Evolutionary conservation across 1,140 invertebrate species (phyloP), one percentile per base, ranked within the genome.

Genomic region (Prorops nasuta): DNA sequence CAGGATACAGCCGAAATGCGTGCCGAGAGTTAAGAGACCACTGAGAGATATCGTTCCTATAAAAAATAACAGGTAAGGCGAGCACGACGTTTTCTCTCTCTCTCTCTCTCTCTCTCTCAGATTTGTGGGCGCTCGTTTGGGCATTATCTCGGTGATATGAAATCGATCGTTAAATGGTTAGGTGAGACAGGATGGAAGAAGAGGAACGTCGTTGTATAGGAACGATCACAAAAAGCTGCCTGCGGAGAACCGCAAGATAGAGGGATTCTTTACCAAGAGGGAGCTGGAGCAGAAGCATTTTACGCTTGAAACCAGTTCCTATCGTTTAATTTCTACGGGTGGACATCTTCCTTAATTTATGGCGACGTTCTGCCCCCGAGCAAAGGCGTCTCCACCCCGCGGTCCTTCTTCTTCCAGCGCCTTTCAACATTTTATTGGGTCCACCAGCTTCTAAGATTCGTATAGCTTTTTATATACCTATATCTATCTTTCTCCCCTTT

Each of bases 271-370:
- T n/a, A n/a, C n/a, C n/a, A n/a, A 10, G 24, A 28, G 24, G 24
- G 4, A 37, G 18, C 51, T 21, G 53, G 45, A 56, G 56, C 50
- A 60, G 58, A 57, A 53, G 58, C 54, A 53, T 64, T 69, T 68
- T 63, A 67, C 60, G 60, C 58, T 58, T 47, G 54, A 71, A 74
- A 73, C 71, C 68, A 69, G 72, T 75, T 70, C 66, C 63, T 70
- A 64, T 74, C 63, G 63, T 67, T 74, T 72, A 72, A 72, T 74
- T 74, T 72, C 70, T 70, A 69, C 67, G 56, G 66, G 66, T 71
- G 67, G 67, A 71, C 66, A 71, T 66, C 64, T 68, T 63, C 60
- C 56, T 69, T 73, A 72, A 72, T 73, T 73, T 73, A 71, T 68
- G 57, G 60, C 63, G 60, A 52, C 53, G 62, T 67, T 60, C 62